These are phyloP conservation scores for Galerucella calmariensis DNA, from an alignment of 2,888 invertebrate genomes.

Conservation along the genomic window DNA sequence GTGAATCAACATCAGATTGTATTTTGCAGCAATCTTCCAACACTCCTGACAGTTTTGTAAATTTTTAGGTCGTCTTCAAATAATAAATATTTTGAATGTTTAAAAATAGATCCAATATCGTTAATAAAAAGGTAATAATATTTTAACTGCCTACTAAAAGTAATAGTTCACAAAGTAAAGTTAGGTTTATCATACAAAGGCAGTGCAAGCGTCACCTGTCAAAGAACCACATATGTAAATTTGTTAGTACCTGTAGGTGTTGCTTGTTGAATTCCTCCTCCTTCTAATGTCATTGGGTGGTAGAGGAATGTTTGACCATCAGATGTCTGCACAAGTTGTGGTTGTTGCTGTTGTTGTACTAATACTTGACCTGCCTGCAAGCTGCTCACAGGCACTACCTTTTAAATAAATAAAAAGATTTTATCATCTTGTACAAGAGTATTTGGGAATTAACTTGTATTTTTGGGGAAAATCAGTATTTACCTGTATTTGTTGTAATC, in stretches of 20 bases:
- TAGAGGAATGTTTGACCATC: slow-evolving; percentile 94
- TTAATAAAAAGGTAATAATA: no score
- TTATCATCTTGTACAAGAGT: not conserved
- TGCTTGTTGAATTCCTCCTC: slow-evolving; percentile 67
- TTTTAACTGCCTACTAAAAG: no score
- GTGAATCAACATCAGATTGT: no score
- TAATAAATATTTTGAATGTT: no score
- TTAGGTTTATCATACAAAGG: not conserved
- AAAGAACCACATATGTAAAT: not conserved
- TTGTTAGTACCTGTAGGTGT: slow-evolving; percentile 68
- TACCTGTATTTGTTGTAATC: slow-evolving; percentile 77
- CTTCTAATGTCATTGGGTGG: slow-evolving; percentile 78
- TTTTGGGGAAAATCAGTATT: not conserved
- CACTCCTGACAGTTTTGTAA: no score
- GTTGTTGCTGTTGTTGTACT: slow-evolving; percentile 71
- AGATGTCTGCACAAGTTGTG: slow-evolving; percentile 89
- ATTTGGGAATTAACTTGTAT: not conserved
- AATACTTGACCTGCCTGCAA: slow-evolving; percentile 72
- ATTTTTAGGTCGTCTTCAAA: no score
- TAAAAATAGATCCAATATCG: no score
- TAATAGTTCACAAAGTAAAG: not conserved
- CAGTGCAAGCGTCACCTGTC: no score
- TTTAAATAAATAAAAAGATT: not conserved
- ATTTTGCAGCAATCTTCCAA: no score
- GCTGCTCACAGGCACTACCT: slow-evolving; percentile 75